Evolutionary conservation across 2,113 vertebrate species (phyloP), one percentile per base, ranked within the genome.

Genomic region (Isichthys henryi): DNA sequence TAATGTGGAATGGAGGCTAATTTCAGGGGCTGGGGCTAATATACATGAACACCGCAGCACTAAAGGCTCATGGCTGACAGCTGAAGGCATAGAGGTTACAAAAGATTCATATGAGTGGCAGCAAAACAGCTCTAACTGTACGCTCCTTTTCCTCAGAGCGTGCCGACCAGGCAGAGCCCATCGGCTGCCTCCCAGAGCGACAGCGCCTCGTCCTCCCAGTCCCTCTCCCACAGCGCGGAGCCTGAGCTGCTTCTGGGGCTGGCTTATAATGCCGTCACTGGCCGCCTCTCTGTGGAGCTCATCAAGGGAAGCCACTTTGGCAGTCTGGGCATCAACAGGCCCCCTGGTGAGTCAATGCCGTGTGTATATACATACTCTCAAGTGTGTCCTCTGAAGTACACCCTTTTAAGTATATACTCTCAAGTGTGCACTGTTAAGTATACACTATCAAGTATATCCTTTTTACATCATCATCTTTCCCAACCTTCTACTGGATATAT

Each of bases 251-350:
- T 99, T 56, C 95, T 99, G 91, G 98, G 98, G 1, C 95, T 99
- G 90, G 95, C 96, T 5, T 99, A 99, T 95, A 99, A 97, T 46
- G 96, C 98, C 93, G 98, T 97, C 77, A 99, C 98, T 0, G 98
- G 98, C 70, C 97, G 97, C 89, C 96, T 99, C 95, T 97, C 98
- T 7, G 98, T 99, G 92, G 98, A 99, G 95, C 94, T 99, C 93
- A 97, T 99, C 95, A 99, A 99, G 96, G 98, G 98, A 89, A 99
- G 97, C 92, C 98, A 98, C 95, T 98, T 99, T 96, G 96, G 97
- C 90, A 99, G 98, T 95, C 96, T 98, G 3, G 96, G 97, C 35
- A 91, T 97, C 94, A 98, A 96, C 95, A 95, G 97, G 92, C 97
- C 97, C 1, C 98, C 98, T 91, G 98, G 98, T 99, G 92, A 94